Conservation (phyloP, 2,888 invertebrate genomes). For the Athripsodes cinereus region DNA sequence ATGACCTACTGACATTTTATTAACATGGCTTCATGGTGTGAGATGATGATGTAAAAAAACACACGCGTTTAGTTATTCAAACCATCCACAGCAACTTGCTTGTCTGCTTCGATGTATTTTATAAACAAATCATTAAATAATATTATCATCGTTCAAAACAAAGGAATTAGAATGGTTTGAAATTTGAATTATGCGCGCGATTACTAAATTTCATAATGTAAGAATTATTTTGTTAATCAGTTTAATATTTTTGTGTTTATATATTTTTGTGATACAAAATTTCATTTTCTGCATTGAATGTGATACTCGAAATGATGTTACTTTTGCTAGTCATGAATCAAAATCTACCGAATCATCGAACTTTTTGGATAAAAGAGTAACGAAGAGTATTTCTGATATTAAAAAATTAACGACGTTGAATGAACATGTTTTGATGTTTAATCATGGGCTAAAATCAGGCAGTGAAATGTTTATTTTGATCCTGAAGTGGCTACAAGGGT, state of each 20-base stretch:
- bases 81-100: too few species aligned
- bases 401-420: slow-evolving; percentile 44
- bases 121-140: too few species aligned
- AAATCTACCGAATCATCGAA: slow-evolving; percentile 5
- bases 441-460: slow-evolving; percentile 54
- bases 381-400: slow-evolving; percentile 47
- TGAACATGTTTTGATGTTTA: slow-evolving; percentile 51
- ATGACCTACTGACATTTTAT: slow-evolving; percentile 2
- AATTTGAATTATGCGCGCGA: slow-evolving; percentile 18
- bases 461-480: slow-evolving; percentile 54
- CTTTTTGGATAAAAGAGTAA: slow-evolving; percentile 34
- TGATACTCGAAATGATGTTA: slow-evolving; percentile 1
- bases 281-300: slow-evolving; percentile 5
- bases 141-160: not conserved
- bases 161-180: not conserved
- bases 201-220: slow-evolving; percentile 7
- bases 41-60: too few species aligned
- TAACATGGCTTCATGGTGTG: not conserved
- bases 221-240: slow-evolving; percentile 5
- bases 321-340: not conserved
- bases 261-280: slow-evolving; percentile 9
- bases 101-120: too few species aligned
- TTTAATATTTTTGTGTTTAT: slow-evolving; percentile 14
- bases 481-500: slow-evolving; percentile 52
- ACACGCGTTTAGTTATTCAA: too few species aligned